Percentiles rank a stretch among this genome's conserved stretches.
These are phyloP conservation scores for Halocaridina rubra DNA, from an alignment of 2,888 invertebrate genomes.

Conservation along the genomic window DNA sequence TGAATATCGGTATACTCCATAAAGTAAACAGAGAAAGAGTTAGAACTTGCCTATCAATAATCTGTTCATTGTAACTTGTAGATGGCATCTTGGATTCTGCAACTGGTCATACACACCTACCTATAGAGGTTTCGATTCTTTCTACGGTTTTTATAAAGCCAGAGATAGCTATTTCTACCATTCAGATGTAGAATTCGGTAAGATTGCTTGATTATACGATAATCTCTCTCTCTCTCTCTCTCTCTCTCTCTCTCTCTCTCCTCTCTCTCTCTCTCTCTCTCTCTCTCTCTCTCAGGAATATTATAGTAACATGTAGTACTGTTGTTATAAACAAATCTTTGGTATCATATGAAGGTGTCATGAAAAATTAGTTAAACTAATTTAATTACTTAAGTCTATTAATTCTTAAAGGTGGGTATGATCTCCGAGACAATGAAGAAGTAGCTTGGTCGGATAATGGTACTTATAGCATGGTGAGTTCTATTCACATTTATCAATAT, in stretches of 20 bases:
- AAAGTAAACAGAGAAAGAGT: too few relatives aligned
- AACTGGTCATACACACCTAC: background rate
- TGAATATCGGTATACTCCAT: too few relatives aligned
- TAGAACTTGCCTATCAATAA: too few relatives aligned
- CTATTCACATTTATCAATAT: background rate
- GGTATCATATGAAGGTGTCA: too few relatives aligned
- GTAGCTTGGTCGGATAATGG: slow-evolving; percentile 11
- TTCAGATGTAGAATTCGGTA: too few relatives aligned
- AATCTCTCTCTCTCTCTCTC: too few relatives aligned
- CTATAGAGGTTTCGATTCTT: slow-evolving; percentile 1
- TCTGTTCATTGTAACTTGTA: background rate
- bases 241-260: too few relatives aligned
- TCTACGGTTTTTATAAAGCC: background rate
- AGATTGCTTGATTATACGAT: too few relatives aligned
- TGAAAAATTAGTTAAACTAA: too few relatives aligned
- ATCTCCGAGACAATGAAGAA: slow-evolving; percentile 34
- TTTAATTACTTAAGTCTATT: too few relatives aligned
- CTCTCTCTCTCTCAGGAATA: background rate
- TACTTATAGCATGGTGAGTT: slow-evolving; percentile 32
- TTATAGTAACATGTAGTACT: background rate
- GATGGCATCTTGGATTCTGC: slow-evolving; percentile 10
- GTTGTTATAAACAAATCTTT: background rate
- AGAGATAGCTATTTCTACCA: background rate
- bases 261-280: background rate
- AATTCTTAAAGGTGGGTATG: slow-evolving; percentile 40